Percentiles rank a stretch among this genome's conserved stretches.
phyloP scores from a whole-genome alignment of 2,888 invertebrate species.

The Steinernema scapterisci region DNA sequence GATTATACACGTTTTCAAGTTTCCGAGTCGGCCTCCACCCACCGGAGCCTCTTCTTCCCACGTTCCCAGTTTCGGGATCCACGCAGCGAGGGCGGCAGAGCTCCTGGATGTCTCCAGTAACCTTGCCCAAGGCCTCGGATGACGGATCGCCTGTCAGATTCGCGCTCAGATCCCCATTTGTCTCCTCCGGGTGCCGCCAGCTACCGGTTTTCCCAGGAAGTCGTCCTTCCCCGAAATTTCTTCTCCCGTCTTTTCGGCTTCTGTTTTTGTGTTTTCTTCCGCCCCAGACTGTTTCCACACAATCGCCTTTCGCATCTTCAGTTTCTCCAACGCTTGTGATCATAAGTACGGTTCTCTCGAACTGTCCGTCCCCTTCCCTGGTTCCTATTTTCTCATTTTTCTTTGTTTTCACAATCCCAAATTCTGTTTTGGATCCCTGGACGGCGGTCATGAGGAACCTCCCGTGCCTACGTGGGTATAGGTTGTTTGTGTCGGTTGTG shows the following conservation, averaged over 20 bases:
- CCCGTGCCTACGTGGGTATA: too few species aligned
- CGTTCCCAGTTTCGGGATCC: not conserved
- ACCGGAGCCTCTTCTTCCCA: too few species aligned
- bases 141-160: not conserved
- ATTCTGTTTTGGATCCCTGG: not conserved
- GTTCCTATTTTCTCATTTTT: not conserved
- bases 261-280: not conserved
- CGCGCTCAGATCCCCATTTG: not conserved
- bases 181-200: not conserved
- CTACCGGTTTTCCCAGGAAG: conserved; percentile 1
- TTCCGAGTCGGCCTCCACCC: not conserved
- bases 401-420: not conserved
- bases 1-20: not conserved
- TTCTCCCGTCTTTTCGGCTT: not conserved
- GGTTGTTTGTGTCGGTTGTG: too few species aligned
- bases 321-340: too few species aligned
- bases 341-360: too few species aligned
- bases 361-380: not conserved
- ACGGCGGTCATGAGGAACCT: too few species aligned
- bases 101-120: not conserved
- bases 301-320: too few species aligned
- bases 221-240: not conserved
- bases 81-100: not conserved
- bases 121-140: conserved; percentile 8
- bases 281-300: not conserved